These are phyloP conservation scores for Boleophthalmus pectinirostris DNA, from an alignment of 2,113 vertebrate genomes.

Conservation along the genomic window DNA sequence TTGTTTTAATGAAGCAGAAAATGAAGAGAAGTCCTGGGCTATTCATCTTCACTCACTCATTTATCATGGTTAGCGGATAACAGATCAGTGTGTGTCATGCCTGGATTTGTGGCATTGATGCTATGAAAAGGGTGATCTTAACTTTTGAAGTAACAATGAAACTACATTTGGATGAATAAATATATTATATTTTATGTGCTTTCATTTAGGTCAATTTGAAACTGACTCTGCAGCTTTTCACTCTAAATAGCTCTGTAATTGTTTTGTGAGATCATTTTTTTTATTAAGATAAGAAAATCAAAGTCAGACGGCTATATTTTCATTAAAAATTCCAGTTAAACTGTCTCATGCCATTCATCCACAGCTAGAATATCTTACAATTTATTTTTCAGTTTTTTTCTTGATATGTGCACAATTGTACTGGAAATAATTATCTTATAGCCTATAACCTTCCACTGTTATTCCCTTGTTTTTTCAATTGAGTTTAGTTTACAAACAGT, in stretches of 20 bases:
- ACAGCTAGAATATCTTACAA: neutral
- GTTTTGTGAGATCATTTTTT: neutral
- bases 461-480: no score
- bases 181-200: conserved; percentile 13
- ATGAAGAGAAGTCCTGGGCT: conserved; percentile 54
- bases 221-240: conserved; percentile 12
- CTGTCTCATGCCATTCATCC: neutral
- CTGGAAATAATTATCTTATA: no score
- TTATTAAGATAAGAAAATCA: neutral
- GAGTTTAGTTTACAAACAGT: no score
- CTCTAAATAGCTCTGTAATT: conserved; percentile 8
- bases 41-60: conserved; percentile 57
- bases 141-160: conserved; percentile 26
- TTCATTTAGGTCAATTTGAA: conserved; percentile 26
- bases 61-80: conserved; percentile 57
- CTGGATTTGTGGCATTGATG: conserved; percentile 49
- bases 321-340: neutral
- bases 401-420: no score
- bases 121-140: conserved; percentile 41
- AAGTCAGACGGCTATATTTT: neutral
- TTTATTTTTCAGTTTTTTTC: neutral
- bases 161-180: conserved; percentile 11
- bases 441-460: no score
- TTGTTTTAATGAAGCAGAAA: conserved; percentile 69
- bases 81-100: conserved; percentile 15